Evolutionary conservation across 2,888 invertebrate species (phyloP).

Genomic region (Fragum whitleyi): DNA sequence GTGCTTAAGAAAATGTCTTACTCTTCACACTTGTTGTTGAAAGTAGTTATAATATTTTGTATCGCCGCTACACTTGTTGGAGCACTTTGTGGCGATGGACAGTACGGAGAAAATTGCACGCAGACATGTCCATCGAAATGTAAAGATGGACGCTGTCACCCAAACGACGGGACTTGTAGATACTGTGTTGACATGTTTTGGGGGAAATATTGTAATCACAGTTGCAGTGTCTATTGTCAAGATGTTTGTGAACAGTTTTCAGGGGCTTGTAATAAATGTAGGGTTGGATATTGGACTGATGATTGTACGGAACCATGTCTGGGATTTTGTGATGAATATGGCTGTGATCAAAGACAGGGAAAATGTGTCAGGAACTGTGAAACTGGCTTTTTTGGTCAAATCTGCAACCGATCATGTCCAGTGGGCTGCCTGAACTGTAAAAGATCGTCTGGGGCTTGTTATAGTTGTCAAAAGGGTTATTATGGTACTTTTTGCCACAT

Average conservation of each 20-base stretch:
- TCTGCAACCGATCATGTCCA: conserved; percentile 1
- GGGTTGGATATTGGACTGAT: neutral
- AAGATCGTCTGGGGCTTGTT: neutral
- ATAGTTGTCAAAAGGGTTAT: neutral
- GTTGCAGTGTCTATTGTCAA: neutral
- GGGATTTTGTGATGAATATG: neutral
- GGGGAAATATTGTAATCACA: neutral
- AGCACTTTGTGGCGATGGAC: too few species aligned
- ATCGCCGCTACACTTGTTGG: too few species aligned
- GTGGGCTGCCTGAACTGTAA: neutral
- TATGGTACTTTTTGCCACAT: conserved; percentile 7
- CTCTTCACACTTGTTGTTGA: too few species aligned
- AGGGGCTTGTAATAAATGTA: neutral
- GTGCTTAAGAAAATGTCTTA: too few species aligned
- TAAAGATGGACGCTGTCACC: conserved; percentile 9
- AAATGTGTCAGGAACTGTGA: neutral
- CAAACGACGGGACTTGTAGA: neutral
- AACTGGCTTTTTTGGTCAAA: neutral
- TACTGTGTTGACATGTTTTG: neutral
- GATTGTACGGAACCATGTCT: neutral
- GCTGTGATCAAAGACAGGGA: neutral
- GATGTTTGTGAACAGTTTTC: neutral
- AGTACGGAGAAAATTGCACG: neutral
- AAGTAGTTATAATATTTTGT: too few species aligned
- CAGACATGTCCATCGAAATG: neutral